These are phyloP conservation scores for Atrina japonica DNA, from an alignment of 2,888 invertebrate genomes.

Conservation along the genomic window DNA sequence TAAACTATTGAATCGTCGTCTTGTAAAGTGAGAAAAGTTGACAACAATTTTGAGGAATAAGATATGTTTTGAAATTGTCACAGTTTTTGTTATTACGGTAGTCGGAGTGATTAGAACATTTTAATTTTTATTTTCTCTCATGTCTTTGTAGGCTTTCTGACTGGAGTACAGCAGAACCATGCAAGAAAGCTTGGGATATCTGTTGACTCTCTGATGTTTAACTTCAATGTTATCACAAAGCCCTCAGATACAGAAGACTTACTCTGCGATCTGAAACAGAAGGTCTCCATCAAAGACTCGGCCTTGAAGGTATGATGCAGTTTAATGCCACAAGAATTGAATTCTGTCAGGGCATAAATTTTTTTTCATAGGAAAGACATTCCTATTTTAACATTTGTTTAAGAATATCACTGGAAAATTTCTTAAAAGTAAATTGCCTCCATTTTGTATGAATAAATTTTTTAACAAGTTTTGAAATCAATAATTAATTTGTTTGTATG, in stretches of 20 bases:
- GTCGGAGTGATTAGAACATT: too few relatives aligned
- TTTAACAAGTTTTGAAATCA: too few relatives aligned
- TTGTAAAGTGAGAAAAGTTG: too few relatives aligned
- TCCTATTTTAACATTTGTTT: too few relatives aligned
- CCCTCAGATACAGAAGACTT: constrained; percentile 57
- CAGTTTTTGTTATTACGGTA: constrained; percentile 41
- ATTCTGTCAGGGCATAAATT: neutral
- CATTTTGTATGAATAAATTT: too few relatives aligned
- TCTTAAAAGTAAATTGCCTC: too few relatives aligned
- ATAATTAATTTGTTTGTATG: too few relatives aligned
- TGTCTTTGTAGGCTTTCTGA: constrained; percentile 80
- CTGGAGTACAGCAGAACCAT: constrained; percentile 80
- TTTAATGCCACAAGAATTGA: too few relatives aligned
- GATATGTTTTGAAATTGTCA: neutral
- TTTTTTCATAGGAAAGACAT: neutral
- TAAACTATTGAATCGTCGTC: too few relatives aligned
- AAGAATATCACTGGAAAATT: too few relatives aligned
- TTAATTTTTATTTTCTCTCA: too few relatives aligned
- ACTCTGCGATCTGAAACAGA: constrained; percentile 63
- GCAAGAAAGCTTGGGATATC: constrained; percentile 78
- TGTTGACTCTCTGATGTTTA: constrained; percentile 78
- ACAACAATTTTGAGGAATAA: too few relatives aligned
- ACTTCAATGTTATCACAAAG: constrained; percentile 66
- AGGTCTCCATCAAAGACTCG: constrained; percentile 59
- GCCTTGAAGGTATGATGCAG: constrained; percentile 73